Conservation (phyloP, 2,797 vertebrate genomes). For the Sciurus carolinensis region DNA sequence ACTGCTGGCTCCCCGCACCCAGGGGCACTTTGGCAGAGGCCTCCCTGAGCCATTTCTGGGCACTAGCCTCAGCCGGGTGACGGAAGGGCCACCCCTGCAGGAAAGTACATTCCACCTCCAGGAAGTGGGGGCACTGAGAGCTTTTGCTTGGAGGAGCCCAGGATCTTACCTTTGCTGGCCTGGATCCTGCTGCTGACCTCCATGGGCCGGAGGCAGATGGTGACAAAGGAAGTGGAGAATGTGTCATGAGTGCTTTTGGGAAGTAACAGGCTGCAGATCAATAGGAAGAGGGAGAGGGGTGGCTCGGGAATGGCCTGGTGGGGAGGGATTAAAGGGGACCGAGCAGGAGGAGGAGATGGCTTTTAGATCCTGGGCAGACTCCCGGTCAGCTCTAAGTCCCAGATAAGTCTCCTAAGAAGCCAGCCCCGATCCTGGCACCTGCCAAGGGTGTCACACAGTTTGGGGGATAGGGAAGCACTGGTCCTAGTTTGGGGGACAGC, state of each 20-base stretch:
- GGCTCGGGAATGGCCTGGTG: slow-evolving; percentile 45
- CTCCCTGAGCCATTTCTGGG: background rate
- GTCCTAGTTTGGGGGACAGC: background rate
- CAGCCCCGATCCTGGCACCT: background rate
- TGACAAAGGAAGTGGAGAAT: slow-evolving; percentile 65
- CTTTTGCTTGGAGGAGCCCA: background rate
- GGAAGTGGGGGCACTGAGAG: background rate
- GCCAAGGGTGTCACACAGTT: rapidly evolving
- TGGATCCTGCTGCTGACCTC: slow-evolving; percentile 68
- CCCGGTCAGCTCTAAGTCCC: background rate
- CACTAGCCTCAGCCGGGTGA: background rate
- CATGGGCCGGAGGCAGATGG: slow-evolving; percentile 75
- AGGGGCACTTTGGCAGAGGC: rapidly evolving
- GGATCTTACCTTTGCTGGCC: slow-evolving; percentile 22
- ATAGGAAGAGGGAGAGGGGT: slow-evolving; percentile 34
- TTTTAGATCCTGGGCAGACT: background rate
- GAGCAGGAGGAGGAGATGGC: rapidly evolving
- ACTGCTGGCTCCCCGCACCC: background rate
- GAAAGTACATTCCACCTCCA: background rate
- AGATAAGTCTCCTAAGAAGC: background rate
- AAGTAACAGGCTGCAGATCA: slow-evolving; percentile 76
- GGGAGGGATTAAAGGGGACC: background rate
- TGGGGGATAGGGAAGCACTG: background rate
- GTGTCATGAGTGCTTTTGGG: slow-evolving; percentile 62
- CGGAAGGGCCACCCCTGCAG: background rate